These are phyloP conservation scores for Caradrina clavipalpis DNA, from an alignment of 2,888 invertebrate species.

Conservation along the genomic window DNA sequence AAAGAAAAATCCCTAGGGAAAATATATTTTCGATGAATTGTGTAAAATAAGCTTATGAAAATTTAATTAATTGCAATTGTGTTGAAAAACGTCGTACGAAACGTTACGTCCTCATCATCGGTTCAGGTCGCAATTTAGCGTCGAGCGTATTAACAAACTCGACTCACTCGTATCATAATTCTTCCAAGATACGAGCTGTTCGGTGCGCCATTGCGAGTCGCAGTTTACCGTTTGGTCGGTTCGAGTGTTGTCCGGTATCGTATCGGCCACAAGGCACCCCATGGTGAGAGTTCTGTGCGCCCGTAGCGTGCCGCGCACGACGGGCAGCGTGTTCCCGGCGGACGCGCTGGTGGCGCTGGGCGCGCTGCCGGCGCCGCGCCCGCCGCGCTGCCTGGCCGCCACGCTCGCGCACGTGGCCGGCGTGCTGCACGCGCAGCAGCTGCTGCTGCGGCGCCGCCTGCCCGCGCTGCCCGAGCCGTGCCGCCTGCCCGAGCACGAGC, in stretches of 20 bases:
- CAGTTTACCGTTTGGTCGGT: constrained; percentile 15
- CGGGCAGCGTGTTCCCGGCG: not conserved
- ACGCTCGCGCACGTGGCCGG: too few relatives aligned
- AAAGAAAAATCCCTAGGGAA: too few relatives aligned
- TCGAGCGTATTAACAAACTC: too few relatives aligned
- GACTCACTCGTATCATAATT: not conserved
- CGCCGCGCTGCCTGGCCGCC: too few relatives aligned
- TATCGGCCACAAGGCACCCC: constrained; percentile 5
- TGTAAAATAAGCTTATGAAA: too few relatives aligned
- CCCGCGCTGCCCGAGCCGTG: not conserved
- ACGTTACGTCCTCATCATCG: too few relatives aligned
- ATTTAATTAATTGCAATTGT: too few relatives aligned
- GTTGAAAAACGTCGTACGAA: too few relatives aligned
- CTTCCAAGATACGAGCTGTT: constrained; percentile 41
- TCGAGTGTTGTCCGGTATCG: not conserved
- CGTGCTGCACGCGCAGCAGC: not conserved
- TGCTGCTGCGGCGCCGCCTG: constrained; percentile 7
- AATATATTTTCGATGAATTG: too few relatives aligned
- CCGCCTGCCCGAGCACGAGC: not conserved
- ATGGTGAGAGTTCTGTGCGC: constrained; percentile 3
- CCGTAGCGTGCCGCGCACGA: constrained; percentile 12
- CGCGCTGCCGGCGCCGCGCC: not conserved
- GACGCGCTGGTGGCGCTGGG: not conserved
- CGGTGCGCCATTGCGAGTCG: constrained; percentile 22
- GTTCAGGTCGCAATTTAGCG: too few relatives aligned